Base-by-base conservation (phyloP, 2,888 invertebrate species). In the Leptura quadrifasciata region DNA sequence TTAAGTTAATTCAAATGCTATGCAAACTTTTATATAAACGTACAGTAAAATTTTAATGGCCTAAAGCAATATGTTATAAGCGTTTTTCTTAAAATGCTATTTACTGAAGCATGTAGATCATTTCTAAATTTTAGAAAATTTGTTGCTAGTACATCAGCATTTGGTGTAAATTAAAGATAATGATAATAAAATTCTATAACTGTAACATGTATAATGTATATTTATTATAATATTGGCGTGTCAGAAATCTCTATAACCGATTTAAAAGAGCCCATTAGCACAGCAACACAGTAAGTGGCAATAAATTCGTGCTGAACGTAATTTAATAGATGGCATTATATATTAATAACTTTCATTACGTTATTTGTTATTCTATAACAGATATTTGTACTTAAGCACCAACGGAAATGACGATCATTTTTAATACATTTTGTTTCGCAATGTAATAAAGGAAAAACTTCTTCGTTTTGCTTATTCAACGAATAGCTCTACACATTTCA, bases 291-390 rank as follows among this genome's bases (percentile, higher is more conserved):
- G 31, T 58, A 78, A 79, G 79, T 79, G 80, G 76, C 75, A 76
- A 80, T 82, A 82, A 81, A 80, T 78, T 76, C 73, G 70, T 74
- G 76, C 77, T 75, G 74, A 76, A 76, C 61, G 74, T 70, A 69
- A 78, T 77, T 79, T 79, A 80, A 74, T 80, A 76, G 72, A 72
- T 64, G 76, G 71, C 75, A 79, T 75, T 77, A 57, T 69, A 67
- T 76, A 78, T 72, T 74, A 75, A 72, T 76, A 80, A 76, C 68
- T 79, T 76, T 75, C 73, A 65, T 71, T 47, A 24, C 64, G 65
- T 68, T 78, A 57, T 57, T 73, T 74, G 68, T 64, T 57, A 64
- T 64, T 64, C 31, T 70, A 18, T 64, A 69, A 70, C 70, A 70
- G 47, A 75, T 64, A 75, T 75, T 75, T 70, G 70, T 63, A 61